phyloP scores from a whole-genome alignment of 2,888 invertebrate species.

The Oscheius myriophilus region DNA sequence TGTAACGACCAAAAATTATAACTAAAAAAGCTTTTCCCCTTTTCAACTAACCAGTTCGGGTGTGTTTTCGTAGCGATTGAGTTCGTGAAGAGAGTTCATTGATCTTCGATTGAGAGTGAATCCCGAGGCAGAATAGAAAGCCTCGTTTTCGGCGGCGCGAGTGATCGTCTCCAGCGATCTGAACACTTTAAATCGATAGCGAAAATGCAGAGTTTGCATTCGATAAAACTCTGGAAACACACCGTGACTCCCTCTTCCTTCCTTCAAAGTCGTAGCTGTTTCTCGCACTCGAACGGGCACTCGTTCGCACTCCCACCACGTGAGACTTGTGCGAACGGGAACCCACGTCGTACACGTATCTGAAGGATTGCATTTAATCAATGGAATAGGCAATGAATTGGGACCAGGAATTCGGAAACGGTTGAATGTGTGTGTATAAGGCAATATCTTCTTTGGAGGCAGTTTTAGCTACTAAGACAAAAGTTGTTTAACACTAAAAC shows the following conservation, averaged over 20 bases:
- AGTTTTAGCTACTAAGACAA: too few relatives aligned
- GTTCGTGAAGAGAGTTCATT: conserved; percentile 2
- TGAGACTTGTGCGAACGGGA: conserved; percentile 9
- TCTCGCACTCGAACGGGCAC: conserved; percentile 18
- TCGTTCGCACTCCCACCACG: conserved; percentile 5
- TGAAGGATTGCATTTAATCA: too few relatives aligned
- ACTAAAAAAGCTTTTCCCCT: too few relatives aligned
- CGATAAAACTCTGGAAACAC: background rate
- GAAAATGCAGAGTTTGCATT: background rate
- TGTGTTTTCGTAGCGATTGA: background rate
- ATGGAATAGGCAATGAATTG: too few relatives aligned
- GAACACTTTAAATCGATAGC: background rate
- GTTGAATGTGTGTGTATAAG: too few relatives aligned
- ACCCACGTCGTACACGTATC: conserved; percentile 26
- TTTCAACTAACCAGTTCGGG: conserved; percentile 20
- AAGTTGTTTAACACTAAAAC: too few relatives aligned
- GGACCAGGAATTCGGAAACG: too few relatives aligned
- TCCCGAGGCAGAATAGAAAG: conserved; percentile 10
- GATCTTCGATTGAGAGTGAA: conserved; percentile 14
- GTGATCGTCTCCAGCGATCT: conserved; percentile 23
- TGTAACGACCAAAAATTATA: too few relatives aligned
- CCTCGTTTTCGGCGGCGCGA: background rate
- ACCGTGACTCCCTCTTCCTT: conserved; percentile 27
- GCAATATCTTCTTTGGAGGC: too few relatives aligned
- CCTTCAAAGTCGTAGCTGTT: conserved; percentile 12